Evolutionary conservation across 1,140 invertebrate genomes (phyloP), one percentile per base, ranked within the genome.

Genomic region (Trachelipus rathkii): DNA sequence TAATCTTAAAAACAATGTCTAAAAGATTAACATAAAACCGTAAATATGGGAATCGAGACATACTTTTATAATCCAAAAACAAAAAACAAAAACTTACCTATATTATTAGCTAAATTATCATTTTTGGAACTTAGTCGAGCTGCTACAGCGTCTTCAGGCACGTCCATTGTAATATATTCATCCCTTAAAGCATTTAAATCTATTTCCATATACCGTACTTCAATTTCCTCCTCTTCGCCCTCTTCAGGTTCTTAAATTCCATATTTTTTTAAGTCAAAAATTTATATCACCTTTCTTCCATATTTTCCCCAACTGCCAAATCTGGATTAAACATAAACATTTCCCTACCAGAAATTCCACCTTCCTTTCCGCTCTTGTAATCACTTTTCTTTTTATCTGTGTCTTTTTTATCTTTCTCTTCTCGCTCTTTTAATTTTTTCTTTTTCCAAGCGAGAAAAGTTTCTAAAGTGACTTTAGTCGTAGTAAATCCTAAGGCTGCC

Each of bases 401-500:
- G 95, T 89, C 86, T 85, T 91, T 90, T 82, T 43, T 89, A 85
- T 77, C 89, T 88, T 67, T 92, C 91, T 85, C n/a, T n/a, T 89
- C 84, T 86, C 93, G 95, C 84, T 97, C 95, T 85, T 92, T 90
- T 79, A 98, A 89, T 87, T 99, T 99, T 82, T 94, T 90, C 85
- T 97, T 98, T 84, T 99, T 99, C 98, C 98, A 99, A 44, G 93
- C 92, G 19, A 98, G 86, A 86, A 99, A 99, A 10, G 95, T 93
- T 86, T 98, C 96, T 44, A 99, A 84, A 0, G 96, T 99, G 13
- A 99, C 93, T 85, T 92, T 95, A 0, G 96, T 98, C 84, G 91
- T 90, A 84, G 91, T 91, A 5, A 88, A 85, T 43, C 93, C 94
- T 24, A 99, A 85, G 50, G 94, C 93, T 9, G 95, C 92, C 84